These are phyloP conservation scores for Lissocephala sabroskyi DNA, from an alignment of 2,888 invertebrate species.

Conservation along the genomic window DNA sequence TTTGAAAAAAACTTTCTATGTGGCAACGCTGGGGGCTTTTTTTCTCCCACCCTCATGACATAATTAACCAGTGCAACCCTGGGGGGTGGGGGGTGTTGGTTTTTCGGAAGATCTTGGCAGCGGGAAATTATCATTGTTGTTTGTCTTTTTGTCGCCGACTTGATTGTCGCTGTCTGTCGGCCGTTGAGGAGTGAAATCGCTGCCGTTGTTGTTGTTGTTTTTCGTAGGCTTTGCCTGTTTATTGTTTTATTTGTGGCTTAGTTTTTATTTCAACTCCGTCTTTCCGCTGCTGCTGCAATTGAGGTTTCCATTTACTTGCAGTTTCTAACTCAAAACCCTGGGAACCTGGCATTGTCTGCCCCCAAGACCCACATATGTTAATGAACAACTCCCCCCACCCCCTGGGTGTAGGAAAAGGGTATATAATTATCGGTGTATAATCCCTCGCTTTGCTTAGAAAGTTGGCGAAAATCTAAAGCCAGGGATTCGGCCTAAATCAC, in stretches of 20 bases:
- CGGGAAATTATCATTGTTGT: conserved; percentile 50
- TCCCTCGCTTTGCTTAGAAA: no score
- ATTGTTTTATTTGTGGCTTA: conserved; percentile 41
- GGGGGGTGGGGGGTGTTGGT: conserved; percentile 19
- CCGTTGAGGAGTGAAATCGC: conserved; percentile 2
- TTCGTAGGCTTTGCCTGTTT: conserved; percentile 43
- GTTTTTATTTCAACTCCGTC: conserved; percentile 39
- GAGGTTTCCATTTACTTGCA: conserved; percentile 59
- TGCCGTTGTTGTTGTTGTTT: conserved; percentile 27
- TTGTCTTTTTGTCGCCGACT: conserved; percentile 19
- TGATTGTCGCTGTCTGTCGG: not conserved
- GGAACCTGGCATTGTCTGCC: conserved; percentile 24
- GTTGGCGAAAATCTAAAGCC: no score
- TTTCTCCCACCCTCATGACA: conserved; percentile 72
- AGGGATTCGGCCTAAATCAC: no score
- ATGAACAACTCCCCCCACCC: not conserved
- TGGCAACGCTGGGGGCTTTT: conserved; percentile 16
- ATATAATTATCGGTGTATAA: no score
- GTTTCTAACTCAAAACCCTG: conserved; percentile 48
- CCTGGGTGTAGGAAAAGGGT: no score
- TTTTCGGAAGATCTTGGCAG: conserved; percentile 50
- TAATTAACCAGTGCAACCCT: conserved; percentile 59
- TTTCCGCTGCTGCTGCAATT: conserved; percentile 19
- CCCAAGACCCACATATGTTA: not conserved
- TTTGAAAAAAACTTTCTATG: no score